Percentiles rank a stretch among this genome's conserved stretches.
These are phyloP conservation scores for Thymelicus sylvestris DNA, from an alignment of 2,888 invertebrate genomes.

Conservation along the genomic window DNA sequence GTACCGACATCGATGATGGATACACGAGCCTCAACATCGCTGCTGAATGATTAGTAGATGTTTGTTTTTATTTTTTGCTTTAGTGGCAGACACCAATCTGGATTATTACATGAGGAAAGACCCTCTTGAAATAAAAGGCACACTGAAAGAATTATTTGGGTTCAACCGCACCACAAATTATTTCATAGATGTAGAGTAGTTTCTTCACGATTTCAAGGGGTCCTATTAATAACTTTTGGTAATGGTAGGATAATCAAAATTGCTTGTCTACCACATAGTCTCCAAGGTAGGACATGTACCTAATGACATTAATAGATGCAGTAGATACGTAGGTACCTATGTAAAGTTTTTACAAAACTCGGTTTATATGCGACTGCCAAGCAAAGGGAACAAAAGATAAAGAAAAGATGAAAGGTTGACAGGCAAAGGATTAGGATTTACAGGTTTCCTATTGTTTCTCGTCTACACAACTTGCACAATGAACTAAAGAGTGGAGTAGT, in stretches of 20 bases:
- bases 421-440: slow-evolving; percentile 6
- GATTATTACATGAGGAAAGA: slow-evolving; percentile 12
- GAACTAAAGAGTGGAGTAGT: slow-evolving; percentile 19
- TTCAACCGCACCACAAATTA: not conserved
- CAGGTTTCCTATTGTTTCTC: not conserved
- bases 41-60: slow-evolving; percentile 44
- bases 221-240: too few species aligned
- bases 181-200: not conserved
- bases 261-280: too few species aligned
- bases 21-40: slow-evolving; percentile 44
- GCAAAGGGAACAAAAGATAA: not conserved
- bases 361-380: too few species aligned
- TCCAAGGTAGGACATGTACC: too few species aligned
- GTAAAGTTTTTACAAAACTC: too few species aligned
- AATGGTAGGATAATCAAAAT: too few species aligned
- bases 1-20: slow-evolving; percentile 46
- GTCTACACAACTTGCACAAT: slow-evolving; percentile 14
- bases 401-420: not conserved
- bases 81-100: slow-evolving; percentile 2
- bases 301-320: too few species aligned
- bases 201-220: too few species aligned
- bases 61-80: slow-evolving; percentile 39
- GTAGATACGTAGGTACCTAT: too few species aligned
- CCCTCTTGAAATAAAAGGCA: slow-evolving; percentile 10
- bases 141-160: slow-evolving; percentile 10